These are phyloP conservation scores for Spodoptera litura DNA, from an alignment of 1,140 invertebrate species.

Conservation along the genomic window DNA sequence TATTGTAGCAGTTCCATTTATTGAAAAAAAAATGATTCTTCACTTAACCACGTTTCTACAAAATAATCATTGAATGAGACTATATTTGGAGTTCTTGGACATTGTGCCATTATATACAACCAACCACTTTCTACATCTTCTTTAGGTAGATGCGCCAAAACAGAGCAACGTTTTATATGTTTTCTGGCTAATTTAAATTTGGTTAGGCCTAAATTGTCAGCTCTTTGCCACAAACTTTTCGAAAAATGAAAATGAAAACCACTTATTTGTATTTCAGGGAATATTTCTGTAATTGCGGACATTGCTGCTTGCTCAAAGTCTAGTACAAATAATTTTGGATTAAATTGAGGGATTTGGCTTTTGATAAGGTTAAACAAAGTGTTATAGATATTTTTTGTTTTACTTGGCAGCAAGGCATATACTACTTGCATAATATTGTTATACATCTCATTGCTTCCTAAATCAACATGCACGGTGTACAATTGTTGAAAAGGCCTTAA, in stretches of 20 bases:
- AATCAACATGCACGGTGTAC: slow-evolving; percentile 2
- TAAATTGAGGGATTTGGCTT: slow-evolving; percentile 2
- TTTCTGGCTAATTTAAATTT: slow-evolving; percentile 1
- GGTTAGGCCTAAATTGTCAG: neutral
- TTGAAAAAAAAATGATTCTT: neutral
- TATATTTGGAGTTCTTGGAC: neutral
- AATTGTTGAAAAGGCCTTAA: neutral
- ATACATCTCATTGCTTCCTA: slow-evolving; percentile 2
- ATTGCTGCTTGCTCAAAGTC: slow-evolving; percentile 5
- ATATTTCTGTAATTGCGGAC: neutral
- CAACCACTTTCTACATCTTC: slow-evolving; percentile 4
- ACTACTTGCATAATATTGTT: neutral
- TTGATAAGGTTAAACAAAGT: neutral
- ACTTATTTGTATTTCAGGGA: neutral
- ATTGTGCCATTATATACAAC: neutral
- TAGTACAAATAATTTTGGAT: slow-evolving; percentile 6
- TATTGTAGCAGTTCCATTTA: no score
- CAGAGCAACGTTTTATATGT: neutral
- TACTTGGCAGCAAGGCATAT: neutral
- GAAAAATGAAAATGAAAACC: neutral
- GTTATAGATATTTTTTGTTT: slow-evolving; percentile 1
- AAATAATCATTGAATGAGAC: neutral
- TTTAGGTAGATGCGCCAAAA: neutral
- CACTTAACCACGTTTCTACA: neutral
- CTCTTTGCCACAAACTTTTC: slow-evolving; percentile 7